phyloP scores from a whole-genome alignment of 2,113 vertebrate species.

The Helogale parvula region DNA sequence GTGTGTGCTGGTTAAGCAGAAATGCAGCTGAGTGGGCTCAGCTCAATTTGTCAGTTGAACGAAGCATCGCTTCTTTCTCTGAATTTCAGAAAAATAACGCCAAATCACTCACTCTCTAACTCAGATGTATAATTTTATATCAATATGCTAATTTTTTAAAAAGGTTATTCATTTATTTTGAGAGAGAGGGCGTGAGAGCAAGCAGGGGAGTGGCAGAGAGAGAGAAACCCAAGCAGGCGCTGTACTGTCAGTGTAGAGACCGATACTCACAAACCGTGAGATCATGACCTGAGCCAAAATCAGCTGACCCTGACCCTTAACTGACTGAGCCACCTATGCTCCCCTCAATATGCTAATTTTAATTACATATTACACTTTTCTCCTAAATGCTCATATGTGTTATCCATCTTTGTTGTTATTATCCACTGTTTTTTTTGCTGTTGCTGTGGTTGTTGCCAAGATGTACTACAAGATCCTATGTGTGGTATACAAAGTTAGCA shows the following conservation, averaged over 20 bases:
- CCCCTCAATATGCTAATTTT: not conserved
- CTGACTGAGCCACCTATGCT: no score
- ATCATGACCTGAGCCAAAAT: no score
- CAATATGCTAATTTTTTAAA: not conserved
- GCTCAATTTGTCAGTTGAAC: no score
- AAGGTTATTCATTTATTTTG: no score
- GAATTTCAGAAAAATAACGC: not conserved
- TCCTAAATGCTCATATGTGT: not conserved
- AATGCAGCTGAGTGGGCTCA: not conserved
- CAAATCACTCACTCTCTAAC: not conserved
- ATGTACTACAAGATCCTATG: not conserved
- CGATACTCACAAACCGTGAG: no score
- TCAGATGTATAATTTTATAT: not conserved
- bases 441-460: not conserved
- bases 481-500: not conserved
- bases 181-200: no score
- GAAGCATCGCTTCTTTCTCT: not conserved
- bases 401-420: not conserved
- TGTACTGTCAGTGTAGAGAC: no score
- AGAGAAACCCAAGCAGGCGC: no score
- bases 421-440: not conserved
- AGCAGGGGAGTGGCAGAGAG: no score
- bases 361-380: not conserved
- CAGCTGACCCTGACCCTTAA: no score
- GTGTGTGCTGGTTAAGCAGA: not conserved